Percentiles rank a stretch among this genome's conserved stretches.
Evolutionary conservation across 2,888 invertebrate species (phyloP).

Genomic region (Papilio elwesi): DNA sequence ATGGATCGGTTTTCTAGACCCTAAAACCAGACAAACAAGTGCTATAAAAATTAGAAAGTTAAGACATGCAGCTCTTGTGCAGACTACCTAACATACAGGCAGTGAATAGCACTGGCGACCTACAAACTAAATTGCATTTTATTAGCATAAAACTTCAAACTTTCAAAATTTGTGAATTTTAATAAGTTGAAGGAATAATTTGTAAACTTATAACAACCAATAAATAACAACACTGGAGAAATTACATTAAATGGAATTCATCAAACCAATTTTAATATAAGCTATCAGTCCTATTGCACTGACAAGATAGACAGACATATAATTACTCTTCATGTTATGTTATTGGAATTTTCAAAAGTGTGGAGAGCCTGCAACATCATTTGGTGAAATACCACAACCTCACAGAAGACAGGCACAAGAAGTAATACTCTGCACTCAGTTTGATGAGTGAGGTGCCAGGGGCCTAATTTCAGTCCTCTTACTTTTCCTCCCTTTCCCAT

Average conservation of each 20-base stretch:
- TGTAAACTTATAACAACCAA: constrained; percentile 63
- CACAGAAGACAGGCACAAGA: too few relatives aligned
- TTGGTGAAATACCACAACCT: too few relatives aligned
- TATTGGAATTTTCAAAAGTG: too few relatives aligned
- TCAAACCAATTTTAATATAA: constrained; percentile 22
- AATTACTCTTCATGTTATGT: background rate
- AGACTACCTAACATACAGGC: constrained; percentile 57
- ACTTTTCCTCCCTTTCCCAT: too few relatives aligned
- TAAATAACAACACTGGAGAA: constrained; percentile 43
- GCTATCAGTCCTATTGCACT: background rate
- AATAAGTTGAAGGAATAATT: constrained; percentile 65
- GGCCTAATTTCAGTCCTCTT: too few relatives aligned
- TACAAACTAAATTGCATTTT: constrained; percentile 80
- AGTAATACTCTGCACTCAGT: too few relatives aligned
- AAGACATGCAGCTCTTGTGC: constrained; percentile 72
- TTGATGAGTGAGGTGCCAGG: too few relatives aligned
- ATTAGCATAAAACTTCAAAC: constrained; percentile 75
- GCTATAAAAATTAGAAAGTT: constrained; percentile 80
- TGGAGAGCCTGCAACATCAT: too few relatives aligned
- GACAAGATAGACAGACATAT: background rate
- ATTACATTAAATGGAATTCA: constrained; percentile 1
- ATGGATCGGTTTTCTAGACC: constrained; percentile 64
- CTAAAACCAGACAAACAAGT: constrained; percentile 76
- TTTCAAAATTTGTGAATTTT: constrained; percentile 75
- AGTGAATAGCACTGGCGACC: constrained; percentile 64